Base-by-base conservation (phyloP, 2,888 invertebrate species). In the Nasonia oneida region DNA sequence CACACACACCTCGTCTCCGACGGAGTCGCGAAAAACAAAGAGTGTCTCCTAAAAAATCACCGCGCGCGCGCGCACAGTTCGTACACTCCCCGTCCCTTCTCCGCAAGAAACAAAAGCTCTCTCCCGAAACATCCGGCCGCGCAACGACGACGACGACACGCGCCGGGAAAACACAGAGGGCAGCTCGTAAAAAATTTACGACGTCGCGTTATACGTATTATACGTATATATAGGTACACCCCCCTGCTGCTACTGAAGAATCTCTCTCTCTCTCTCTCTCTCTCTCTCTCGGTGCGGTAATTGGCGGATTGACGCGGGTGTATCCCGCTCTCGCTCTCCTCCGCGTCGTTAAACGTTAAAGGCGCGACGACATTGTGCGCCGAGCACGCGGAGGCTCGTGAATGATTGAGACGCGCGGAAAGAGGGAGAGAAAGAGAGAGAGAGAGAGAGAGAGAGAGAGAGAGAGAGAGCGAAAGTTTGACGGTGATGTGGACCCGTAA, bases 281-380 rank as follows among this genome's bases (percentile, higher is more conserved):
- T 71, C 47, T 47, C 53, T 64, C n/a, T 23, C 42, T n/a, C n/a
- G 57, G 57, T n/a, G 73, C 47, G 64, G 79, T 79, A 84, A 79
- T 84, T 84, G 84, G 79, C 42, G 79, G 61, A 79, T 84, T 61
- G 74, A 74, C 70, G 64, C 64, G 75, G n/a, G 64, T 42, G 33
- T 74, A 64, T 33, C 57, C n/a, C 57, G 57, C n/a, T 61, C 47
- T 47, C 23, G 53, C 42, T 64, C 29, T 14, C 5, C 42, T 47
- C 42, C 47, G 71, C n/a, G 78, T 70, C 81, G 85, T 82, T 82
- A 82, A 85, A 79, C 82, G 81, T 80, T 85, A 81, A 82, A 67
- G 73, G 71, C 57, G 71, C 81, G 85, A 71, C 81, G 81, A 79
- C 79, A 79, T 86, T 79, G 78, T 85, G 57, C 23, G 5, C 47